These are phyloP conservation scores for Mayetiola destructor DNA, from an alignment of 2,888 invertebrate species.

Conservation along the genomic window DNA sequence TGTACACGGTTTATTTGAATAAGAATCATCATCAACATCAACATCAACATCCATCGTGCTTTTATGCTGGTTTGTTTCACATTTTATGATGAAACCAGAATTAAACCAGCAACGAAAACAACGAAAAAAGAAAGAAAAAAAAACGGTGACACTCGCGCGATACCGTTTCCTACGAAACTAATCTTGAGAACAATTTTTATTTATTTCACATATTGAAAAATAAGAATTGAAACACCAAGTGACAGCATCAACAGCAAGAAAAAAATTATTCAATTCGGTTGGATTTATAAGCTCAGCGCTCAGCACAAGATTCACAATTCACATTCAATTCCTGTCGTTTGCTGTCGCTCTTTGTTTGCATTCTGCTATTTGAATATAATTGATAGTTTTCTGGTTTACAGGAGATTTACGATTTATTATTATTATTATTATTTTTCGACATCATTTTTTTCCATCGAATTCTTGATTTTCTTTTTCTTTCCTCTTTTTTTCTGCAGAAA, in stretches of 20 bases:
- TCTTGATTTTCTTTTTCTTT: background rate
- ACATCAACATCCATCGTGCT: no score
- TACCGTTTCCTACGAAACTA: slow-evolving; percentile 5
- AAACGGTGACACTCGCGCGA: background rate
- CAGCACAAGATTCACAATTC: no score
- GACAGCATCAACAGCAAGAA: background rate
- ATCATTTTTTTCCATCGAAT: background rate
- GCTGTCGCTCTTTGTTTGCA: background rate
- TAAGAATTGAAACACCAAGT: no score
- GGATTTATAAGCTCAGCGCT: no score
- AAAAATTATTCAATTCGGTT: no score
- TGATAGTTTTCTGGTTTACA: slow-evolving; percentile 13
- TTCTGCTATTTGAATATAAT: background rate
- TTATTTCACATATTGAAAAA: slow-evolving; percentile 3
- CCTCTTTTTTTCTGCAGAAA: slow-evolving; percentile 4
- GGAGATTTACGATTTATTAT: slow-evolving; percentile 13
- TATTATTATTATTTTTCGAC: no score
- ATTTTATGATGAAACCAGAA: background rate
- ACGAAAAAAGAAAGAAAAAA: no score
- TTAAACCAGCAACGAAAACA: background rate
- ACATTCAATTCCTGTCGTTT: background rate
- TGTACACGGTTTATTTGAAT: background rate
- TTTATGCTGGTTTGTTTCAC: background rate
- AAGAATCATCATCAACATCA: slow-evolving; percentile 2
- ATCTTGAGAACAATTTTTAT: slow-evolving; percentile 11